These are phyloP conservation scores for Rugalucina vietnamica DNA, from an alignment of 2,888 invertebrate genomes.

Conservation along the genomic window DNA sequence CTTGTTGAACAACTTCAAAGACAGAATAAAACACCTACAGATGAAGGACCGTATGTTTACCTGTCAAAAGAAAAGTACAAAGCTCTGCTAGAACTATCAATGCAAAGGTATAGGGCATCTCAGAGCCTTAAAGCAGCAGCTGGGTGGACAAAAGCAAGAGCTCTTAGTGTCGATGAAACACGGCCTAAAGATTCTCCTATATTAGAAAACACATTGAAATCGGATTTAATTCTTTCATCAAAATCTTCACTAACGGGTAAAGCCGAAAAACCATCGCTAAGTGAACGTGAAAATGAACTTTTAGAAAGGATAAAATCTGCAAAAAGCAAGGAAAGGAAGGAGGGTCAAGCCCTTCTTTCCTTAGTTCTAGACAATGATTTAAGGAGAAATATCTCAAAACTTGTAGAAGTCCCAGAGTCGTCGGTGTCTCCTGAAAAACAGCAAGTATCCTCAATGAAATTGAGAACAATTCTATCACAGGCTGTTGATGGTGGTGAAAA, in stretches of 20 bases:
- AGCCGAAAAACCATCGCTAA: background rate
- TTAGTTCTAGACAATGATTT: background rate
- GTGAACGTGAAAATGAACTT: background rate
- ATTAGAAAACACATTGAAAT: background rate
- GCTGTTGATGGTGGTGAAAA: no score
- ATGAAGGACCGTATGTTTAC: background rate
- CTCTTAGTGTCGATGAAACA: background rate
- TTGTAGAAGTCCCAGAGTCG: no score
- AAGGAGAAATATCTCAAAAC: background rate
- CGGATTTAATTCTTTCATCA: background rate
- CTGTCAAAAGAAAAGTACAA: background rate
- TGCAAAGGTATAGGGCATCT: no score
- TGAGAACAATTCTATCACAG: no score
- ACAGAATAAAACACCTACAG: background rate
- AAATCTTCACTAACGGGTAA: background rate
- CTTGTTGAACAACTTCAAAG: constrained; percentile 1
- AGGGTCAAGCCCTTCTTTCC: background rate
- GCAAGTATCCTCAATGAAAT: no score
- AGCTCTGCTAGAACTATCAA: background rate
- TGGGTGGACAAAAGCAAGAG: background rate
- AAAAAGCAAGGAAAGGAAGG: background rate
- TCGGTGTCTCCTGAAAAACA: no score
- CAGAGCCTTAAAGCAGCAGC: background rate
- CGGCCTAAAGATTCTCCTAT: background rate
- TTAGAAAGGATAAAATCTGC: background rate